A percentile compares a stretch with the other conserved stretches of the same genome.
These are phyloP conservation scores for Perithous albicinctus DNA, from an alignment of 2,888 invertebrate genomes.

Conservation along the genomic window DNA sequence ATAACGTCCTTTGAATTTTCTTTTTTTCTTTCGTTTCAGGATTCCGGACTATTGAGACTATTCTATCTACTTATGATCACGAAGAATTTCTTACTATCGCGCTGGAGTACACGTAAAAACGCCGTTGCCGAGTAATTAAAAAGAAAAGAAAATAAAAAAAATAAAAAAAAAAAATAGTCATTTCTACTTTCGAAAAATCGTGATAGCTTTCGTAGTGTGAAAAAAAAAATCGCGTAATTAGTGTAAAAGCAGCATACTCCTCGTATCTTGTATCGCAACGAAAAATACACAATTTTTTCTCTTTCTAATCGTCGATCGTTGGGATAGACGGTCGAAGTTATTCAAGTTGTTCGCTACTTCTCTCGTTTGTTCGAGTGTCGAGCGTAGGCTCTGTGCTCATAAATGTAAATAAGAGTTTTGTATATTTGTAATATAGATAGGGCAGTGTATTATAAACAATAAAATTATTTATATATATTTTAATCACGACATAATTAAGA, in stretches of 20 bases:
- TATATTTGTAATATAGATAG: slow-evolving; percentile 82
- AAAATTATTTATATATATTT: slow-evolving; percentile 82
- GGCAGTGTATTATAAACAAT: slow-evolving; percentile 82
- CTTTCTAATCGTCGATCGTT: slow-evolving; percentile 78
- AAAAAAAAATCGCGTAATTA: slow-evolving; percentile 77
- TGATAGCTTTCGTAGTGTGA: slow-evolving; percentile 80
- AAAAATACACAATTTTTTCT: slow-evolving; percentile 76
- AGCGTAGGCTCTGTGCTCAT: slow-evolving; percentile 69
- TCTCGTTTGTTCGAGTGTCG: slow-evolving; percentile 75
- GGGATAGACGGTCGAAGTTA: slow-evolving; percentile 74
- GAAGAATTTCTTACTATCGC: slow-evolving; percentile 79
- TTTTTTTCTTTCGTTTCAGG: slow-evolving; percentile 76
- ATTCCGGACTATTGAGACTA: slow-evolving; percentile 74
- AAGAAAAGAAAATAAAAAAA: slow-evolving; percentile 69
- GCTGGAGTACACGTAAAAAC: slow-evolving; percentile 78
- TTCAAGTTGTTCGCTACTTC: slow-evolving; percentile 75
- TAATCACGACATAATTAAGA: slow-evolving; percentile 74
- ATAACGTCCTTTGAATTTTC: slow-evolving; percentile 32
- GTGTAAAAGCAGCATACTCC: slow-evolving; percentile 76
- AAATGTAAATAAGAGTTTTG: slow-evolving; percentile 81
- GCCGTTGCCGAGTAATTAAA: slow-evolving; percentile 75
- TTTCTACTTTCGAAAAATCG: slow-evolving; percentile 78
- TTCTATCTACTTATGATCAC: slow-evolving; percentile 80
- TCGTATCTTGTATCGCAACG: slow-evolving; percentile 80
- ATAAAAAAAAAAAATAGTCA: slow-evolving; percentile 74